Conservation (phyloP, 2,797 vertebrate genomes). For the Dendrocincla fuliginosa region DNA sequence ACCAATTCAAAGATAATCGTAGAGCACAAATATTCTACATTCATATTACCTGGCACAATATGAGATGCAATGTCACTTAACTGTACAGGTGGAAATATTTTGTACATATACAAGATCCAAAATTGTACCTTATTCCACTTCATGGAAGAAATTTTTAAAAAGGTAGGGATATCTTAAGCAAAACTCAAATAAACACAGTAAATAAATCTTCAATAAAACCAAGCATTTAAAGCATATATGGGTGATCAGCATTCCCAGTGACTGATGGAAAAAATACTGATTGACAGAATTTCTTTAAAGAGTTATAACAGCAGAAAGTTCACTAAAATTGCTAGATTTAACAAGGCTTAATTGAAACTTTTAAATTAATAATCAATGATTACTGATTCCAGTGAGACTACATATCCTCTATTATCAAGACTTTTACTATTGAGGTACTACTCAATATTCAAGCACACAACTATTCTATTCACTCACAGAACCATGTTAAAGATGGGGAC, state of each 20-base stretch:
- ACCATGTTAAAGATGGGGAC: fast-evolving
- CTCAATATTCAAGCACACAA: not conserved
- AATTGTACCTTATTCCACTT: not conserved
- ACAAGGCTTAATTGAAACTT: not conserved
- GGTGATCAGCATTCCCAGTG: not conserved
- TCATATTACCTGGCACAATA: not conserved
- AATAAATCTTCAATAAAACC: not conserved
- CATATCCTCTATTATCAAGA: not conserved
- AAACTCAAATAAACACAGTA: not conserved
- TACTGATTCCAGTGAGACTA: not conserved
- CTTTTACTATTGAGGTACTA: not conserved
- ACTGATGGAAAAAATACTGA: not conserved
- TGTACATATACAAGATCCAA: not conserved
- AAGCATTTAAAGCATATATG: not conserved
- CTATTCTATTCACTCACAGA: not conserved
- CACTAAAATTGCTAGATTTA: not conserved
- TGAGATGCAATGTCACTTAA: not conserved
- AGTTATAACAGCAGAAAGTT: not conserved
- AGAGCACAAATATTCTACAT: not conserved
- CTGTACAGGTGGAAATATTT: not conserved
- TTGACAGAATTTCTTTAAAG: not conserved
- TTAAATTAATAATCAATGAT: not conserved
- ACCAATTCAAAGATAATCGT: not conserved
- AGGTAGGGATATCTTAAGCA: not conserved
- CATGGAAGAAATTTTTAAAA: not conserved